These are phyloP conservation scores for Lophotriccus pileatus DNA, from an alignment of 2,797 vertebrate genomes.

Conservation along the genomic window DNA sequence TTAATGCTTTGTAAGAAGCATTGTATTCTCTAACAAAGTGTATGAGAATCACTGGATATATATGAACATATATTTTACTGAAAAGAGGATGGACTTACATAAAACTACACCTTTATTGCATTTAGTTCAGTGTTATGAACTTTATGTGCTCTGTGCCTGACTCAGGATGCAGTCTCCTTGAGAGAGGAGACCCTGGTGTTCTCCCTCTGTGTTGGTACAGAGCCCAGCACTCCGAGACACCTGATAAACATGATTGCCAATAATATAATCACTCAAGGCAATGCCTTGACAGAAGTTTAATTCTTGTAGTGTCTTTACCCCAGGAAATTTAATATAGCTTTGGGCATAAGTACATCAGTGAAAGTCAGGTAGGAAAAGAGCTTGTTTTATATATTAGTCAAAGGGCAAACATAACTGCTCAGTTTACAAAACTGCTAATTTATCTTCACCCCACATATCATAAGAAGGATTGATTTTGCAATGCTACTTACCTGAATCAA, in stretches of 20 bases:
- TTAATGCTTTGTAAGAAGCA: background rate
- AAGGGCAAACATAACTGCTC: background rate
- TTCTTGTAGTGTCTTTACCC: background rate
- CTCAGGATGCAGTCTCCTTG: background rate
- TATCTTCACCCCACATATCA: background rate
- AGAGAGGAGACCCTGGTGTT: background rate
- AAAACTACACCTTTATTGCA: background rate
- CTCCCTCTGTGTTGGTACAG: background rate
- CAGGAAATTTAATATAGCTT: background rate
- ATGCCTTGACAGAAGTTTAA: background rate
- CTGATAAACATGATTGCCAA: background rate
- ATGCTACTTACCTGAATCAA: constrained; percentile 12
- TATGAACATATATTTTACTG: background rate
- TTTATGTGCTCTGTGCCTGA: background rate
- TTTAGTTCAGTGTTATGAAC: background rate
- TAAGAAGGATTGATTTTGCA: constrained; percentile 10
- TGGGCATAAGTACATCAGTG: background rate
- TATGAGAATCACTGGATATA: background rate
- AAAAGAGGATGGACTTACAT: background rate
- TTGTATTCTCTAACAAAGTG: background rate
- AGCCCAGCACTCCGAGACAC: background rate
- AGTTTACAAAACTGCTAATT: constrained; percentile 12
- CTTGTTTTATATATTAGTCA: background rate
- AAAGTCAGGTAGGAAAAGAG: background rate
- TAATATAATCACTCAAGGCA: background rate